Base-by-base conservation (phyloP, 2,888 invertebrate species). In the Tenthredo mesomela region DNA sequence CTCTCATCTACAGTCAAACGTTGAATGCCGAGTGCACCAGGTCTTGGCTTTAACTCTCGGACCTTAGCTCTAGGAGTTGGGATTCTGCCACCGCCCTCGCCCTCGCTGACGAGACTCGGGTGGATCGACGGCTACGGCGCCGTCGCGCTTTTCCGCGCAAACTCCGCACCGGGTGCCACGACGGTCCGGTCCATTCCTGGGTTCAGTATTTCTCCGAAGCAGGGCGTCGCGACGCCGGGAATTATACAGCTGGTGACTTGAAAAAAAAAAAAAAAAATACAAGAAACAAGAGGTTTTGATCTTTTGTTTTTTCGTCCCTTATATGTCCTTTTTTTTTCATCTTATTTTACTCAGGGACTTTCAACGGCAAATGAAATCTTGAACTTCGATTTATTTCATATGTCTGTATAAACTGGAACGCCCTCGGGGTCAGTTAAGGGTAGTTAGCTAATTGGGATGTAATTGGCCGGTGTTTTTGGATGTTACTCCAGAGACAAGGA, bases 171-270 rank as follows among this genome's bases (percentile, higher is more conserved):
- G 65, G 67, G 37, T 58, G 54, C 40, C 65, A 47, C 37, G 37
- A 40, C 43, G 84, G 84, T 67, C 80, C 84, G 84, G 84, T 85
- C 84, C 84, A 82, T 85, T 82, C 65, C 84, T 77, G 15, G 84
- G 67, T 58, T 85, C 84, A 18, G 50, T 43, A 43, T 78, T 67
- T 40, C 37, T 37, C 84, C 78, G 58, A 50, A 37, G 80, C 61
- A 85, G 70, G 84, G 84, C 80, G 84, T 71, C 84, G 67, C 82
- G 84, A 85, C 82, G 84, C 54, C 54, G 70, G 18, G 29, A 29
- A 29, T 70, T 47, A 21, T 37, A 25, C 77, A 54, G 50, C 77
- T 54, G 77, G 50, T 29, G 33, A 50, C 29, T 78, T 58, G 29
- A 78, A n/a, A n/a, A n/a, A n/a, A n/a, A n/a, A n/a, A n/a, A 78